Conservation (phyloP, 2,113 vertebrate genomes). For the Menura novaehollandiae region DNA sequence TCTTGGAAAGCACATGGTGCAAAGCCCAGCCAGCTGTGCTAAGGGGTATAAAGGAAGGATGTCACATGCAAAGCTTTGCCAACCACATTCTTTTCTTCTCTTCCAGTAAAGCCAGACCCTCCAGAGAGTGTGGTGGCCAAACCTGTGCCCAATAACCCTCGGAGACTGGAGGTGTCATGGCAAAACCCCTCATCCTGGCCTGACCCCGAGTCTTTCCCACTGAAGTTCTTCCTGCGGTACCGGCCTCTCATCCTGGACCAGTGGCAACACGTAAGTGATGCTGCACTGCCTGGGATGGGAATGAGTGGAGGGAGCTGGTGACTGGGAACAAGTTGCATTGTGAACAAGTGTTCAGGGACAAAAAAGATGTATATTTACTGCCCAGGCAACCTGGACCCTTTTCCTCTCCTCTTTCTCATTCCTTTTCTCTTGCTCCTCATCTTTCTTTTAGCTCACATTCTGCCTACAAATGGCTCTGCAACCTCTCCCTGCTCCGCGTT, state of each 20-base stretch:
- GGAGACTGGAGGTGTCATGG: conserved; percentile 91
- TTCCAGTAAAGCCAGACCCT: conserved; percentile 93
- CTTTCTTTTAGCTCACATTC: not conserved
- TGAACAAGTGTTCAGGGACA: not conserved
- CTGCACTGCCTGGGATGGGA: not conserved
- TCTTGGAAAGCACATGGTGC: not conserved
- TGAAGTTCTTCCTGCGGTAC: conserved; percentile 96
- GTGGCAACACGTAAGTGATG: conserved; percentile 92
- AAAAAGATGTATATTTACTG: not conserved
- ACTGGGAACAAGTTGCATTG: not conserved
- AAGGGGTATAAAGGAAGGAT: not conserved
- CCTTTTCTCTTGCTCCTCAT: not conserved
- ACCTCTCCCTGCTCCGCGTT: not conserved
- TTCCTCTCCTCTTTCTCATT: not conserved
- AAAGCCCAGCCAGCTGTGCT: not conserved
- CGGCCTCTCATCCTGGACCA: conserved; percentile 92
- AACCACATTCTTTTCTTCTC: not conserved
- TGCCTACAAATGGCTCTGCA: not conserved
- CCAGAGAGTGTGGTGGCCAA: conserved; percentile 90
- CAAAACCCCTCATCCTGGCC: conserved; percentile 92
- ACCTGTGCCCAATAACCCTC: conserved; percentile 82
- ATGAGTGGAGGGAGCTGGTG: fast-evolving
- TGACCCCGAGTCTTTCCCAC: conserved; percentile 89
- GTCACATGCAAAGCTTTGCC: not conserved
- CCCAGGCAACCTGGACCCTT: not conserved